Conservation (phyloP, 2,113 vertebrate species). For the Galemys pyrenaicus region DNA sequence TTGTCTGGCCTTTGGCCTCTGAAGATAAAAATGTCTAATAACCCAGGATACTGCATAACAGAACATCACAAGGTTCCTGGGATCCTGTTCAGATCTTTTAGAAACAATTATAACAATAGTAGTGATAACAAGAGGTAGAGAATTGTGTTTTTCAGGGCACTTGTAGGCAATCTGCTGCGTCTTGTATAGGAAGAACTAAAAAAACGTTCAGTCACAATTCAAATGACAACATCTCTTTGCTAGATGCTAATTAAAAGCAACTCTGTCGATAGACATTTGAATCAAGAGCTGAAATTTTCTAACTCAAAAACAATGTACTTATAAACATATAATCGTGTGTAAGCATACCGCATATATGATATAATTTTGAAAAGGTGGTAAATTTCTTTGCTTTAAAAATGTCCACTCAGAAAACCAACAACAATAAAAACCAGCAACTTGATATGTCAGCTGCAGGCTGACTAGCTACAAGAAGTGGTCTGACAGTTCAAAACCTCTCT, state of each 20-base stretch:
- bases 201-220: not conserved
- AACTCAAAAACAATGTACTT: not conserved
- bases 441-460: not conserved
- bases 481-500: not conserved
- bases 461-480: not conserved
- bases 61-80: not conserved
- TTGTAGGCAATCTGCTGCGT: not conserved
- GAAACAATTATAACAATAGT: not conserved
- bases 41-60: not conserved
- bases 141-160: not conserved
- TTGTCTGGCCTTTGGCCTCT: not conserved
- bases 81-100: not conserved
- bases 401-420: not conserved
- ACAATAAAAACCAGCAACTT: not conserved
- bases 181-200: not conserved
- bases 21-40: not conserved
- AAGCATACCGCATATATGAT: not conserved
- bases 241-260: not conserved
- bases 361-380: not conserved
- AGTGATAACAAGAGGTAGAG: not conserved
- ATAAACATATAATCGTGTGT: not conserved
- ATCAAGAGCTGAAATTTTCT: not conserved
- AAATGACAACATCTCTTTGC: not conserved
- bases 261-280: not conserved
- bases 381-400: conserved; percentile 28